These are phyloP conservation scores for Urocitellus parryii DNA, from an alignment of 2,113 vertebrate species.

Conservation along the genomic window DNA sequence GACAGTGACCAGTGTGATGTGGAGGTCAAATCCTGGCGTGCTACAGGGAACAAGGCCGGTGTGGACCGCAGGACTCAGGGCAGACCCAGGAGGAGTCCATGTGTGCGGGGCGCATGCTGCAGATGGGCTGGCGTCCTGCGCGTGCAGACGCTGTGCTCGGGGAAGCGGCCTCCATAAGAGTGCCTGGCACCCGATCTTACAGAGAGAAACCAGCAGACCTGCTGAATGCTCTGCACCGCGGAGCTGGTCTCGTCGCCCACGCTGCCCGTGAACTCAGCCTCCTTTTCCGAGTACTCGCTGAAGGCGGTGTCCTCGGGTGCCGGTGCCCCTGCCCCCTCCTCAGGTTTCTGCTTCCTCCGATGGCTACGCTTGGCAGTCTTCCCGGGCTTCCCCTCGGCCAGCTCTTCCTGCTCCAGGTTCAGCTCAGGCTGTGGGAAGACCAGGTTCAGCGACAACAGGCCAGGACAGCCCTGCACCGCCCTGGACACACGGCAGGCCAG, in stretches of 20 bases:
- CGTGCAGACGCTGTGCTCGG: rapidly evolving
- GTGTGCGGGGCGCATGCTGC: rapidly evolving
- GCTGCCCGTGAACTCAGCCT: constrained; percentile 87
- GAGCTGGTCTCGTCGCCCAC: constrained; percentile 96
- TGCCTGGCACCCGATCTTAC: neutral
- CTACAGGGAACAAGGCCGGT: rapidly evolving
- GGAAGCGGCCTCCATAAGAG: too few species aligned
- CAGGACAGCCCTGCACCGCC: neutral
- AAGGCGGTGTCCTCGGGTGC: constrained; percentile 91
- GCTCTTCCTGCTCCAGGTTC: constrained; percentile 91
- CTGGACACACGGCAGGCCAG: rapidly evolving
- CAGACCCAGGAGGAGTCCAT: rapidly evolving
- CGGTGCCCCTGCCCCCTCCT: constrained; percentile 86
- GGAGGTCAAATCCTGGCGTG: rapidly evolving
- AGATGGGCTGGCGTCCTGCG: too few species aligned
- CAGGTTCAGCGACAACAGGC: neutral
- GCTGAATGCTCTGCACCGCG: constrained; percentile 98
- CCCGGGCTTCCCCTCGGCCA: constrained; percentile 87
- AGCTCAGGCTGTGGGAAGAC: constrained; percentile 88
- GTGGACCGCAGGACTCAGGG: rapidly evolving
- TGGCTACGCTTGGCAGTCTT: constrained; percentile 86
- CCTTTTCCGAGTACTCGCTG: constrained; percentile 89
- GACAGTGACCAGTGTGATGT: rapidly evolving
- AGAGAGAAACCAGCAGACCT: constrained; percentile 69
- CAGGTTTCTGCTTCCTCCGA: constrained; percentile 90